These are phyloP conservation scores for Myotis lucifugus DNA, from an alignment of 2,113 vertebrate species.

Conservation along the genomic window DNA sequence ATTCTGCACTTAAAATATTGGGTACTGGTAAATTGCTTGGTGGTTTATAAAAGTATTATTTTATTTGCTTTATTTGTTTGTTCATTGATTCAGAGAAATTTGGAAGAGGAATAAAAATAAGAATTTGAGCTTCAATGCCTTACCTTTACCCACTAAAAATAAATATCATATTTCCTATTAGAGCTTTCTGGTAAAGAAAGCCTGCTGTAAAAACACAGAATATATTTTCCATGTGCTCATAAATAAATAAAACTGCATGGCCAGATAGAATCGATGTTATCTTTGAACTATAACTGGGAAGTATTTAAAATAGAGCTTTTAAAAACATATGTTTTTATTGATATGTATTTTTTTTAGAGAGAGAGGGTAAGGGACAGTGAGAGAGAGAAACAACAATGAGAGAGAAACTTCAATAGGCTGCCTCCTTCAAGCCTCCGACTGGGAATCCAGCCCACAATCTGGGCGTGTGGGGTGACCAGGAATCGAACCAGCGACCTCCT, in stretches of 20 bases:
- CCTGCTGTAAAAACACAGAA: neutral
- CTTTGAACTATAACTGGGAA: neutral
- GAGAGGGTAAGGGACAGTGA: too few relatives aligned
- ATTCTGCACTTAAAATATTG: neutral
- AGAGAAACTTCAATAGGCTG: too few relatives aligned
- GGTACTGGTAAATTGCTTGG: neutral
- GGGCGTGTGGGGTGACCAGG: too few relatives aligned
- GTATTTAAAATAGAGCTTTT: neutral
- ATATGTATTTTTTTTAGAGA: too few relatives aligned
- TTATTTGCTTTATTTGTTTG: neutral
- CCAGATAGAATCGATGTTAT: neutral
- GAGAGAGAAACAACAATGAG: too few relatives aligned
- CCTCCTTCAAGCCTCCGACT: too few relatives aligned
- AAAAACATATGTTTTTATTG: too few relatives aligned
- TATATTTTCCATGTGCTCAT: neutral
- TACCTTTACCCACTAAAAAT: neutral
- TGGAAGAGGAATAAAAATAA: neutral
- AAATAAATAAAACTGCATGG: neutral
- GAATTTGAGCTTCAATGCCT: neutral
- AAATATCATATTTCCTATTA: neutral
- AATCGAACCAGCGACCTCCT: too few relatives aligned
- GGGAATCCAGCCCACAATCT: too few relatives aligned
- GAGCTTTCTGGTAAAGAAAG: neutral
- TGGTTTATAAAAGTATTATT: neutral
- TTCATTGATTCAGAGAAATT: neutral